phyloP scores from a whole-genome alignment of 2,888 invertebrate genomes.

The Eristalinus sepulchralis region DNA sequence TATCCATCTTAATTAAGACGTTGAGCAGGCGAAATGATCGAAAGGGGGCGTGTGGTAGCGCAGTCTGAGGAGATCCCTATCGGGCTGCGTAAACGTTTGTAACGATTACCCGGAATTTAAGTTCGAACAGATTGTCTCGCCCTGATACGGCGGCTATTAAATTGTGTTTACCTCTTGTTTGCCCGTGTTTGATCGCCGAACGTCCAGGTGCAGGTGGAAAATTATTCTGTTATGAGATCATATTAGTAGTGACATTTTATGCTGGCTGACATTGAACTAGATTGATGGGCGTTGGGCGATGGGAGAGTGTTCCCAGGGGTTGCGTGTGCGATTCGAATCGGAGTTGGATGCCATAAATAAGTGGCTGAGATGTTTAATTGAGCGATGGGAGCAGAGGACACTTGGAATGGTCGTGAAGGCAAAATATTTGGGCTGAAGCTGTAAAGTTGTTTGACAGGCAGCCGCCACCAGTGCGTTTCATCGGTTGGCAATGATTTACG shows the following conservation, averaged over 20 bases:
- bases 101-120: slow-evolving; percentile 63
- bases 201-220: slow-evolving; percentile 64
- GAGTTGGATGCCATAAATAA: slow-evolving; percentile 45
- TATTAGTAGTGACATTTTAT: slow-evolving; percentile 64
- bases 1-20: slow-evolving; percentile 69
- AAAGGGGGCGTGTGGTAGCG: slow-evolving; percentile 65
- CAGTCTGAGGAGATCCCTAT: slow-evolving; percentile 48
- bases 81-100: slow-evolving; percentile 62
- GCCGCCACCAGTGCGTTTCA: neutral
- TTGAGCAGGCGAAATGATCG: slow-evolving; percentile 45
- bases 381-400: neutral
- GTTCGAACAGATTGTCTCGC: slow-evolving; percentile 45
- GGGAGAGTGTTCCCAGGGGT: slow-evolving; percentile 18
- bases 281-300: slow-evolving; percentile 47
- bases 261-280: slow-evolving; percentile 63
- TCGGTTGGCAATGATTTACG: neutral
- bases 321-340: slow-evolving; percentile 23
- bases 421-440: neutral
- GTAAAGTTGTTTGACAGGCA: neutral
- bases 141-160: slow-evolving; percentile 53
- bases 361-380: neutral
- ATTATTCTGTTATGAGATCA: slow-evolving; percentile 47
- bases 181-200: slow-evolving; percentile 8
- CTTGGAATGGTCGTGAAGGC: neutral
- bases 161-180: slow-evolving; percentile 13